These are phyloP conservation scores for Nasua narica DNA, from an alignment of 2,797 vertebrate genomes.

Conservation along the genomic window DNA sequence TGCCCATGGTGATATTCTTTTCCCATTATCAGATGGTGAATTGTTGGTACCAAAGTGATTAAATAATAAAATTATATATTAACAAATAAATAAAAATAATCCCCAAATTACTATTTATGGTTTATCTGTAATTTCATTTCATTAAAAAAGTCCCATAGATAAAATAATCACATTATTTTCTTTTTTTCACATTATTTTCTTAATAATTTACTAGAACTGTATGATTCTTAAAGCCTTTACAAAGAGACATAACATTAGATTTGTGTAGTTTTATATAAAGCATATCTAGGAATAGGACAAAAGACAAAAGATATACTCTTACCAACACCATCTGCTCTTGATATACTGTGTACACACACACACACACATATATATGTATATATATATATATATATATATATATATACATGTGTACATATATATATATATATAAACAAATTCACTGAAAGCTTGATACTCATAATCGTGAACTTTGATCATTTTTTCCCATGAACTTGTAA, in stretches of 20 bases:
- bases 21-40: neutral
- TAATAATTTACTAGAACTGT: neutral
- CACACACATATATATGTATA: neutral
- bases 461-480: neutral
- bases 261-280: neutral
- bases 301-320: neutral
- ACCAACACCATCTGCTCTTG: neutral
- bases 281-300: neutral
- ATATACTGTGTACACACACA: neutral
- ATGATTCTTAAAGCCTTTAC: neutral
- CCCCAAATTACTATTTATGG: neutral
- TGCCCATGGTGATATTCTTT: neutral
- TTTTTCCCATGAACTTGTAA: neutral
- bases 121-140: neutral
- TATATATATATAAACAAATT: neutral
- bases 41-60: neutral
- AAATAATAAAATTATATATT: neutral
- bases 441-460: neutral
- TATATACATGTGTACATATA: neutral
- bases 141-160: neutral
- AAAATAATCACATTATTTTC: neutral
- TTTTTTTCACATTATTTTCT: neutral
- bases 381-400: neutral
- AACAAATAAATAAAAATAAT: conserved; percentile 10
- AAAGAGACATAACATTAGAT: neutral